phyloP scores from a whole-genome alignment of 2,797 vertebrate genomes.

The Hemibagrus guttatus region DNA sequence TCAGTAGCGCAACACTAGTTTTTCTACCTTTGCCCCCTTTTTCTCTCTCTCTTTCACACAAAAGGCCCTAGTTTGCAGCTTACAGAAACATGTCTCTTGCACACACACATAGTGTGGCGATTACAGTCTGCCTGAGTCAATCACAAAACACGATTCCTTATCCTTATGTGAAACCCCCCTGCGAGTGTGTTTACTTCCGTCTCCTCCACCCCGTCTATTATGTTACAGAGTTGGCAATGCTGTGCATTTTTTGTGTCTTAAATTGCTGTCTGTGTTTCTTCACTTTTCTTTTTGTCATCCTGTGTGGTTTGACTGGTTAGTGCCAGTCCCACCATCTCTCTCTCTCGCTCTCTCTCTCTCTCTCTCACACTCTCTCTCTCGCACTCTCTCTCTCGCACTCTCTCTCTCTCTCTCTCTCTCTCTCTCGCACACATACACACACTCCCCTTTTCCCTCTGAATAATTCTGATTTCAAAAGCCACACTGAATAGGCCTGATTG shows the following conservation, averaged over 20 bases:
- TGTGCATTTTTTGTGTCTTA: slow-evolving; percentile 65
- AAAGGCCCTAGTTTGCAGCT: slow-evolving; percentile 65
- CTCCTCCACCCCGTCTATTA: slow-evolving; percentile 66
- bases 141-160: slow-evolving; percentile 39
- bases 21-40: slow-evolving; percentile 48
- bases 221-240: slow-evolving; percentile 67
- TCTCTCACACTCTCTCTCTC: slow-evolving; percentile 1
- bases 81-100: slow-evolving; percentile 56
- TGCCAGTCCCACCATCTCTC: slow-evolving; percentile 48
- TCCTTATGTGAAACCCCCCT: slow-evolving; percentile 28
- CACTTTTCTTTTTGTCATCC: slow-evolving; percentile 54
- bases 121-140: slow-evolving; percentile 37
- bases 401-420: slow-evolving; percentile 25
- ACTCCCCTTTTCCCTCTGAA: slow-evolving; percentile 61
- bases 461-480: slow-evolving; percentile 64
- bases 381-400: not conserved
- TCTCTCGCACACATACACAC: slow-evolving; percentile 44
- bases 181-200: slow-evolving; percentile 38
- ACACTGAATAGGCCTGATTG: slow-evolving; percentile 68
- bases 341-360: slow-evolving; percentile 6
- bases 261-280: slow-evolving; percentile 60
- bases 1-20: slow-evolving; percentile 54
- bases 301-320: slow-evolving; percentile 63
- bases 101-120: slow-evolving; percentile 4
- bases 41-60: slow-evolving; percentile 65